Evolutionary conservation across 2,888 invertebrate genomes (phyloP).

Genomic region (Sisyra nigra): DNA sequence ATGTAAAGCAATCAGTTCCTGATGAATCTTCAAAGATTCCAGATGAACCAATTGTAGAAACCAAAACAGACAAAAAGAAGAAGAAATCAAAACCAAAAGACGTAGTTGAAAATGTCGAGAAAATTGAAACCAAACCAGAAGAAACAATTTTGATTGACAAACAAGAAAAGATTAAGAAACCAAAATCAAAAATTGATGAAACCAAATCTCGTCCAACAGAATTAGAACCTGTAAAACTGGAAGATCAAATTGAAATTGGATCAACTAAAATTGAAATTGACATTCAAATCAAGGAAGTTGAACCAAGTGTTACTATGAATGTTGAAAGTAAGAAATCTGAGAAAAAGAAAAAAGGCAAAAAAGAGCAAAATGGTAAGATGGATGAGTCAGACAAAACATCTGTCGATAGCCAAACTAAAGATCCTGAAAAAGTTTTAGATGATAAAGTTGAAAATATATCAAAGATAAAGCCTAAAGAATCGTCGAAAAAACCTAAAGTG

Average conservation of each 20-base stretch:
- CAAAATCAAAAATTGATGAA: neutral
- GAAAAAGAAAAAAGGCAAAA: too few relatives aligned
- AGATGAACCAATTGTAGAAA: neutral
- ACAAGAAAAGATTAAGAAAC: neutral
- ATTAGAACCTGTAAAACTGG: neutral
- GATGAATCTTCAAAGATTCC: neutral
- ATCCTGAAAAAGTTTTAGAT: too few relatives aligned
- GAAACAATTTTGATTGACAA: neutral
- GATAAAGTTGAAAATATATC: too few relatives aligned
- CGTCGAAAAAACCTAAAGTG: too few relatives aligned
- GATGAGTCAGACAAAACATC: too few relatives aligned
- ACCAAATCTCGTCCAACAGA: neutral
- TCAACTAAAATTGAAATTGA: too few relatives aligned
- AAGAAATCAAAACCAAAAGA: neutral
- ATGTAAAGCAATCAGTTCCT: neutral
- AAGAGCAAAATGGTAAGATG: too few relatives aligned
- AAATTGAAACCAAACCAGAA: neutral
- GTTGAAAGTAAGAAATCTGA: too few relatives aligned
- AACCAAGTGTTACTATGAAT: too few relatives aligned
- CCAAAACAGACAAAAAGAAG: neutral
- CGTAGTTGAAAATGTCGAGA: neutral
- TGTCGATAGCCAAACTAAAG: too few relatives aligned
- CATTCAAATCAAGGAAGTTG: too few relatives aligned
- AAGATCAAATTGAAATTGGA: neutral
- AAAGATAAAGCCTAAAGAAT: too few relatives aligned